phyloP scores from a whole-genome alignment of 1,140 invertebrate genomes.

The Helicorthomorpha holstii region DNA sequence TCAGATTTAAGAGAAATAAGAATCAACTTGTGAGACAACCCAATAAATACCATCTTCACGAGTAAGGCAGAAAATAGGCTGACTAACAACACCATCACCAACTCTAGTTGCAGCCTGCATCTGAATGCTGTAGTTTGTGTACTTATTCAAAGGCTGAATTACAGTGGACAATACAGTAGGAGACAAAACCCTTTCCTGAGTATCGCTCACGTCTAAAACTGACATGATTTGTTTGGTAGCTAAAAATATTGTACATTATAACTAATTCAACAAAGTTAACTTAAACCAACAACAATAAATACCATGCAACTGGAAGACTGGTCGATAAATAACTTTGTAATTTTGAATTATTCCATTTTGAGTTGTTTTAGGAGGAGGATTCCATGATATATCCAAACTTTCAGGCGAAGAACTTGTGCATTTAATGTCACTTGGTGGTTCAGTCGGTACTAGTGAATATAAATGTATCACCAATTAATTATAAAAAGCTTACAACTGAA shows the following conservation, averaged over 20 bases:
- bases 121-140: slow-evolving; percentile 32
- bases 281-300: not conserved
- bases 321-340: slow-evolving; percentile 54
- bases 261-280: too few species aligned
- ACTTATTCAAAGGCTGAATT: slow-evolving; percentile 30
- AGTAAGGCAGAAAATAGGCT: slow-evolving; percentile 27
- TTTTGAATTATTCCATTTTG: slow-evolving; percentile 25
- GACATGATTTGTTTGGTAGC: too few species aligned
- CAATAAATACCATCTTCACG: slow-evolving; percentile 27
- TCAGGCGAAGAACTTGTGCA: slow-evolving; percentile 82
- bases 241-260: too few species aligned
- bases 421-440: slow-evolving; percentile 76
- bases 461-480: slow-evolving; percentile 1
- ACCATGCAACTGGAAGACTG: slow-evolving; percentile 26
- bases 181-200: slow-evolving; percentile 1
- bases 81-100: slow-evolving; percentile 33
- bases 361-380: slow-evolving; percentile 21
- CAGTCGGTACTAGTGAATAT: slow-evolving; percentile 51
- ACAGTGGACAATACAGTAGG: slow-evolving; percentile 6
- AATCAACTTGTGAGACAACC: too few species aligned
- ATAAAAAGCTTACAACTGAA: not conserved
- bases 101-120: slow-evolving; percentile 34
- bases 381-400: slow-evolving; percentile 48
- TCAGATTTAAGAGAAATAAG: too few species aligned
- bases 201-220: too few species aligned